Evolutionary conservation across 2,113 vertebrate genomes (phyloP).

Genomic region (Aldabrachelys gigantea): DNA sequence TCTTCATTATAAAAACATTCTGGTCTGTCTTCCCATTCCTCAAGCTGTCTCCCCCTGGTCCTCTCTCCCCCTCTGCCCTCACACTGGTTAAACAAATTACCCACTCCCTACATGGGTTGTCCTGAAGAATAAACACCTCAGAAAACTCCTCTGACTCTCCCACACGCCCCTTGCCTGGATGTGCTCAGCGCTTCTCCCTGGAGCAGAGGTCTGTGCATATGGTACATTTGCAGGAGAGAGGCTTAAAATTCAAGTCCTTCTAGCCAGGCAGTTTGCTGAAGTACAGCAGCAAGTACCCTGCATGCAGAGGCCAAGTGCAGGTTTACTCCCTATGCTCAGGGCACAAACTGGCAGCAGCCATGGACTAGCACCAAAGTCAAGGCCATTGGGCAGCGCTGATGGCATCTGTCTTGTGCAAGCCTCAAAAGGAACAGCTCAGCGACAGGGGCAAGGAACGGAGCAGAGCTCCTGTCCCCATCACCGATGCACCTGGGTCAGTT

Average conservation of each 20-base stretch:
- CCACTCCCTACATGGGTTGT: neutral
- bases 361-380: no score
- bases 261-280: neutral
- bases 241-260: neutral
- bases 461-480: no score
- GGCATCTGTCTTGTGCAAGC: no score
- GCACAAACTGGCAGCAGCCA: neutral
- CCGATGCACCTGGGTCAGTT: no score
- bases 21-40: neutral
- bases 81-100: neutral
- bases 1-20: conserved; percentile 34
- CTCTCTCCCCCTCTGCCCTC: neutral
- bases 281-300: neutral
- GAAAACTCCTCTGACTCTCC: neutral
- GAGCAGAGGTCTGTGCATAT: neutral
- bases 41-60: neutral
- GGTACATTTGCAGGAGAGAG: conserved; percentile 16
- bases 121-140: conserved; percentile 26
- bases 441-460: no score
- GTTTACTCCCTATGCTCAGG: rapidly evolving
- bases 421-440: no score
- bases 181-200: conserved; percentile 43
- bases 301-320: neutral
- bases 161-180: conserved; percentile 47
- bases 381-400: no score